These are phyloP conservation scores for Vanessa atalanta DNA, from an alignment of 1,140 invertebrate genomes.

Conservation along the genomic window DNA sequence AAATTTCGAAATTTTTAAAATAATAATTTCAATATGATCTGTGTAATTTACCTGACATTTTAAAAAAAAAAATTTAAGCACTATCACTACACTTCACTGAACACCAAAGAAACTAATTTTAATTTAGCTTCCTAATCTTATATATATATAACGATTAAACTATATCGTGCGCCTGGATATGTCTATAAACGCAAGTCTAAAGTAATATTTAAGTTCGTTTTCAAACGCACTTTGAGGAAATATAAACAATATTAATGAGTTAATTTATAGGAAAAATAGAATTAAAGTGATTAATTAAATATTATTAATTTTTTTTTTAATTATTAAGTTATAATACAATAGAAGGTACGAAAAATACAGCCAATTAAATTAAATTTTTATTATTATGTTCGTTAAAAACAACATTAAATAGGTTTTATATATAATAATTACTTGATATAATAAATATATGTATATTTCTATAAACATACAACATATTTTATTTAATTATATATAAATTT, in stretches of 20 bases:
- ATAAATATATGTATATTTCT: no score
- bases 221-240: no score
- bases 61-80: conserved; percentile 2
- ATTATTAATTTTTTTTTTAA: no score
- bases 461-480: background rate
- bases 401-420: no score
- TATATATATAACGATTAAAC: conserved; percentile 6
- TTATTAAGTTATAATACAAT: no score
- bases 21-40: background rate
- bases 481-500: background rate
- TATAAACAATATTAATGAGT: no score
- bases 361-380: no score
- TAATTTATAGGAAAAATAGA: no score
- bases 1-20: background rate
- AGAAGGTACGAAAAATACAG: no score
- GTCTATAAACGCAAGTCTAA: background rate
- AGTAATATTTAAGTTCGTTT: background rate
- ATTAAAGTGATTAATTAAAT: no score
- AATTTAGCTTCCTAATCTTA: conserved; percentile 12
- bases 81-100: conserved; percentile 9
- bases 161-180: background rate
- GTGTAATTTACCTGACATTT: background rate
- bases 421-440: no score
- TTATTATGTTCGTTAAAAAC: no score
- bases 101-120: background rate